Evolutionary conservation across 2,797 vertebrate genomes (phyloP), one percentile per base, ranked within the genome.

Genomic region (Alauda arvensis): DNA sequence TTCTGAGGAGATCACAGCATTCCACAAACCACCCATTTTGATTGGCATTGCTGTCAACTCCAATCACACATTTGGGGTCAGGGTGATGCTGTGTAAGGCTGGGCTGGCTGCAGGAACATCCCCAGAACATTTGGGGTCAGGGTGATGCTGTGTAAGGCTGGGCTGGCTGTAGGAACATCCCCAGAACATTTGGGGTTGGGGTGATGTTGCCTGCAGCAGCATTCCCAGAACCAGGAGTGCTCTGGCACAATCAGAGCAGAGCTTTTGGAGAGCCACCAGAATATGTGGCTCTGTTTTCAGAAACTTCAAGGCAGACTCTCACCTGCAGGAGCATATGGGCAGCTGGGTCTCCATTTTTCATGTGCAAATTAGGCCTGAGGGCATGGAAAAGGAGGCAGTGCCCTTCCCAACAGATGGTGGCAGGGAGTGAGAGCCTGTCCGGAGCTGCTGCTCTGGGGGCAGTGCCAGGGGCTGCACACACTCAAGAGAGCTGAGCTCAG

Each of bases 141-240:
- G 23, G 66, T 0, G 19, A 20, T 16, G 71, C 68, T 26, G 16
- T 7, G 57, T 3, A 5, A 34, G 3, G 6, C 26, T 0, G 0
- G 24, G 26, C 31, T 67, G 84, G 75, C 39, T 53, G 37, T 62
- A 37, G 25, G 61, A 25, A 17, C 8, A 0, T 18, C 40, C 55
- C 55, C 33, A 56, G 7, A 12, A 34, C 6, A 34, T 56, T 34
- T 56, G 16, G 33, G 3, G 4, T 24, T 24, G 18, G 55, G 33
- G 33, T 56, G 21, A 34, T 34, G 55, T 9, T 34, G 9, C 33
- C 34, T 49, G 25, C 63, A 42, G 29, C 66, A 25, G 18, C 10
- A 0, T 21, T 40, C 14, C 46, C 83, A 10, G n/a, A 53, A 37
- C 25, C n/a, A 6, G 0, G 6, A 74, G 19, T 1, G 3, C n/a